Conservation (phyloP, 2,888 invertebrate species). For the Limnephilus rhombicus region DNA sequence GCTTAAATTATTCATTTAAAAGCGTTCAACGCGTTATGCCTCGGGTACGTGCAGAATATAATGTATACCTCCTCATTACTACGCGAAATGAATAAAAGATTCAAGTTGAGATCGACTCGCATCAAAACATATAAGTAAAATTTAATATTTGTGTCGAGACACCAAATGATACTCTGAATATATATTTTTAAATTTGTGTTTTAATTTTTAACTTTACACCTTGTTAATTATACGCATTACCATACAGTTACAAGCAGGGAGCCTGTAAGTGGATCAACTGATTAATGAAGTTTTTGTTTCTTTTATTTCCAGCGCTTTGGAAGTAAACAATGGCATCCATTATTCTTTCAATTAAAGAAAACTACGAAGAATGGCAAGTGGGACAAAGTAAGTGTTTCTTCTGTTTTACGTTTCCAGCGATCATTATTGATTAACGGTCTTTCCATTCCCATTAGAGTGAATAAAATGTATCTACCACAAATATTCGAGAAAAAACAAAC, state of each 20-base stretch:
- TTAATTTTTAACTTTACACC: not conserved
- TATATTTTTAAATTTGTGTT: not conserved
- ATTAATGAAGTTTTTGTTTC: not conserved
- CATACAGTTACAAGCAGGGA: not conserved
- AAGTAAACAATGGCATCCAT: slow-evolving; percentile 54
- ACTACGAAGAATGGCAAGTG: slow-evolving; percentile 74
- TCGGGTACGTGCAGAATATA: not conserved
- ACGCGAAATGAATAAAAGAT: not conserved
- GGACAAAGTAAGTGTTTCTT: slow-evolving; percentile 74
- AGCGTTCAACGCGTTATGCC: not conserved
- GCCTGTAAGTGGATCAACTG: not conserved
- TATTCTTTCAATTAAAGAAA: slow-evolving; percentile 68
- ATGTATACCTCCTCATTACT: not conserved
- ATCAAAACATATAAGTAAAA: not conserved
- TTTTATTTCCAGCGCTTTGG: not conserved
- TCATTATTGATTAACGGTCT: no score
- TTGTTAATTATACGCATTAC: not conserved
- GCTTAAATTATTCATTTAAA: not conserved
- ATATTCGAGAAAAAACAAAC: no score
- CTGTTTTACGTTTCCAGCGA: slow-evolving; percentile 8
- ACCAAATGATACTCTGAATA: not conserved
- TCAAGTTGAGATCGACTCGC: not conserved
- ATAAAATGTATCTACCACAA: no score
- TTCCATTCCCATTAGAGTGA: no score
- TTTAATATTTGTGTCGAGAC: not conserved